Evolutionary conservation across 2,797 vertebrate genomes (phyloP).

Genomic region (Heterohyrax brucei): DNA sequence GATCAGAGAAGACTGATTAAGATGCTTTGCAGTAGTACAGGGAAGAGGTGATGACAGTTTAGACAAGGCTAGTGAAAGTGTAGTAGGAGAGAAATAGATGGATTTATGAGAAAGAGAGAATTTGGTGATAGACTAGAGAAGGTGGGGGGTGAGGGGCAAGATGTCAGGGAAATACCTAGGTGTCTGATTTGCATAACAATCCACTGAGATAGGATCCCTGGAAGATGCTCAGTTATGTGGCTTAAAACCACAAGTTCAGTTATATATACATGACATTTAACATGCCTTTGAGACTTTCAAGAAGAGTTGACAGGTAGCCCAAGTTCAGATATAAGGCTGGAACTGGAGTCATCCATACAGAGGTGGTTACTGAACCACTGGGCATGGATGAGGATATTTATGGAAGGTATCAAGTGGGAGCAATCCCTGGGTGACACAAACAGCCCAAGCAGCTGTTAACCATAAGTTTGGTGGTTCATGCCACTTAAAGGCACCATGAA

Average conservation of each 20-base stretch:
- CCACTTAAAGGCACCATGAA: too few relatives aligned
- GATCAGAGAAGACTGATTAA: background rate
- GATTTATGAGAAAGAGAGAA: constrained; percentile 1
- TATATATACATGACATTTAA: constrained; percentile 13
- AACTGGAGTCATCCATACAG: background rate
- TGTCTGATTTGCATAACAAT: background rate
- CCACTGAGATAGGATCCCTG: background rate
- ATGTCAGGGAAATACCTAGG: background rate
- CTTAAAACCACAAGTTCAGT: background rate
- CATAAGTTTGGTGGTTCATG: too few relatives aligned
- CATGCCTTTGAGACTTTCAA: background rate
- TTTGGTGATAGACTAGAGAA: constrained; percentile 5
- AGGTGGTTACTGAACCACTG: background rate
- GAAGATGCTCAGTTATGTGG: background rate
- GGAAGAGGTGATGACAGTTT: background rate
- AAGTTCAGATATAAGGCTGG: background rate
- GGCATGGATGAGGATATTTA: constrained; percentile 9
- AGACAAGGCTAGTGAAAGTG: background rate
- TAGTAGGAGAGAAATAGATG: background rate
- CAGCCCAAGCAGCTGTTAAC: too few relatives aligned
- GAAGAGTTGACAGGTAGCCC: background rate
- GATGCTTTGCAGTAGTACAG: background rate
- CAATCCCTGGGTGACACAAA: too few relatives aligned
- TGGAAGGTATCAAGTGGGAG: background rate
- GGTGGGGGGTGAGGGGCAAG: background rate